A percentile compares a stretch with the other conserved stretches of the same genome.
These are phyloP conservation scores for Aspidapion aeneum DNA, from an alignment of 2,888 invertebrate genomes.

Conservation along the genomic window DNA sequence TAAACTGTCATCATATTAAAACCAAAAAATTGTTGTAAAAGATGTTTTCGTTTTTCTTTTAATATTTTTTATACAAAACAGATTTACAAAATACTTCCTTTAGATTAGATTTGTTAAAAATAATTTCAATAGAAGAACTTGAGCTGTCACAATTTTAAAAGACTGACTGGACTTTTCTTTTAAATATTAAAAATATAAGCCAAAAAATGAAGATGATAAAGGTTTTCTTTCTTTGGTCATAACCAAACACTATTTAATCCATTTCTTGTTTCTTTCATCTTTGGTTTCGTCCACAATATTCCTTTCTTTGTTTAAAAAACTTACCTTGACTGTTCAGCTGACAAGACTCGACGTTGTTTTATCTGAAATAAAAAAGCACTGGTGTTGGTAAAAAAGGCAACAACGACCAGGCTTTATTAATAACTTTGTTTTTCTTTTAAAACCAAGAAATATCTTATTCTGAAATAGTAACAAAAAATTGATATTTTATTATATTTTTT, in stretches of 20 bases:
- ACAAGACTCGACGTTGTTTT: not conserved
- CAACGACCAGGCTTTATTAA: conserved; percentile 57
- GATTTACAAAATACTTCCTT: too few relatives aligned
- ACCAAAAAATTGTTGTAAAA: conserved; percentile 4
- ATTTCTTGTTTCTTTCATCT: too few relatives aligned
- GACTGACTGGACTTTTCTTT: too few relatives aligned
- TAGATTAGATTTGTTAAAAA: too few relatives aligned
- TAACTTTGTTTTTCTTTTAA: conserved; percentile 15
- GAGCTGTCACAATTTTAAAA: too few relatives aligned
- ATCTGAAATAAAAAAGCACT: conserved; percentile 64
- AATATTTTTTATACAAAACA: too few relatives aligned
- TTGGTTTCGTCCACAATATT: not conserved
- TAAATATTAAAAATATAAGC: too few relatives aligned
- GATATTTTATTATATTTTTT: not conserved
- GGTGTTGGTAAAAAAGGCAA: conserved; percentile 71
- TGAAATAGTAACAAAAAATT: not conserved
- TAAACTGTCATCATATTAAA: conserved; percentile 41
- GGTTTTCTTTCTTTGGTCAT: too few relatives aligned
- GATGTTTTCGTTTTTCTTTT: not conserved
- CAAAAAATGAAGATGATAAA: too few relatives aligned
- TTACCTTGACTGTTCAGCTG: conserved; percentile 10
- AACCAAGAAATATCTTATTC: conserved; percentile 4
- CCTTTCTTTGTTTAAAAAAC: conserved; percentile 1
- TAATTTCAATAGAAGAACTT: too few relatives aligned
- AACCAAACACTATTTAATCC: too few relatives aligned